These are phyloP conservation scores for Zoanthus solanderi DNA, from an alignment of 92 coral and sea anemone species.

Conservation along the genomic window DNA sequence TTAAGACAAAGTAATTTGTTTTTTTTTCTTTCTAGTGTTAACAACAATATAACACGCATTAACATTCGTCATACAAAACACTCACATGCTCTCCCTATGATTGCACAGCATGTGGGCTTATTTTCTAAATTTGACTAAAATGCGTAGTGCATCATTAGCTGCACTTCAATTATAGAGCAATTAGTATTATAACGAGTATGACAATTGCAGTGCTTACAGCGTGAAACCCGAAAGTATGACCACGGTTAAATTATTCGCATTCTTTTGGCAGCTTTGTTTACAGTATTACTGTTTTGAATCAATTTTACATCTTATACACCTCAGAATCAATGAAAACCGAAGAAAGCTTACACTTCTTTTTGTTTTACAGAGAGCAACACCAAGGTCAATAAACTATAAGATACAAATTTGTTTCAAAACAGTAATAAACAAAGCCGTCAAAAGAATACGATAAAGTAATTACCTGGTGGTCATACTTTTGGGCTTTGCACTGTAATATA, in stretches of 20 bases:
- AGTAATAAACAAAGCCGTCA: neutral
- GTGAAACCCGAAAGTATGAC: neutral
- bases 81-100: neutral
- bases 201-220: neutral
- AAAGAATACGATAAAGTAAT: slow-evolving; percentile 4
- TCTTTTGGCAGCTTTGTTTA: slow-evolving; percentile 7
- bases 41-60: neutral
- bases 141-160: neutral
- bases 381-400: slow-evolving; percentile 3
- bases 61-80: neutral
- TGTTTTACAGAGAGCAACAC: neutral
- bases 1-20: neutral
- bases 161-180: slow-evolving; percentile 1
- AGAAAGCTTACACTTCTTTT: neutral
- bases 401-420: slow-evolving; percentile 5
- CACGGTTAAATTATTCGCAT: neutral
- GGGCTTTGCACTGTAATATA: neutral
- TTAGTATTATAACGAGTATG: neutral
- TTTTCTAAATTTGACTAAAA: slow-evolving; percentile 1
- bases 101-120: neutral
- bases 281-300: slow-evolving; percentile 6
- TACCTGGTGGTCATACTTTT: slow-evolving; percentile 23
- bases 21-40: neutral
- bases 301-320: slow-evolving; percentile 6
- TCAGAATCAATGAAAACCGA: slow-evolving; percentile 1